These are phyloP conservation scores for Uromys caudimaculatus DNA, from an alignment of 2,797 vertebrate species.

Conservation along the genomic window DNA sequence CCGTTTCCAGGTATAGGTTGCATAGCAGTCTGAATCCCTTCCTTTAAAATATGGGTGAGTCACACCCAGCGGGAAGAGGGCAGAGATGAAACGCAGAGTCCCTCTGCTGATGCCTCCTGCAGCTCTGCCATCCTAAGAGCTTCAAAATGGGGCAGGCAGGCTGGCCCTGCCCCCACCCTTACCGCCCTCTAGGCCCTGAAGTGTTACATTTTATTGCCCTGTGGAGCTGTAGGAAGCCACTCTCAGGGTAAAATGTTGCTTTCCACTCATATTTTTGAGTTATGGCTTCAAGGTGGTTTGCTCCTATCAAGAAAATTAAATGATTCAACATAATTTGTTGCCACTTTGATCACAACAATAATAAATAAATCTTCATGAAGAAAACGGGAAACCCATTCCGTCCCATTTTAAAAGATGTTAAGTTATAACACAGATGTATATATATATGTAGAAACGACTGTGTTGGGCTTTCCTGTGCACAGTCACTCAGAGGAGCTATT, in stretches of 20 bases:
- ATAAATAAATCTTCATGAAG: constrained; percentile 85
- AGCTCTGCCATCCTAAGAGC: not conserved
- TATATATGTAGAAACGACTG: constrained; percentile 69
- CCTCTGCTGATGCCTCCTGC: too few species aligned
- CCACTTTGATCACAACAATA: constrained; percentile 85
- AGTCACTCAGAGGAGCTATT: constrained; percentile 73
- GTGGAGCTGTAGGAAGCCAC: constrained; percentile 73
- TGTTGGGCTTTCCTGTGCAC: constrained; percentile 81
- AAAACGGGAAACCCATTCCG: constrained; percentile 80
- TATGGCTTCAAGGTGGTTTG: constrained; percentile 83
- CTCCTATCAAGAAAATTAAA: constrained; percentile 86
- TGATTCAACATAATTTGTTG: constrained; percentile 84
- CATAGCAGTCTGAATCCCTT: not conserved
- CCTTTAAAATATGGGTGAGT: not conserved
- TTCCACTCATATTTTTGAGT: constrained; percentile 84
- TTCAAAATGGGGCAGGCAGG: not conserved
- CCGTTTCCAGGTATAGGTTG: not conserved
- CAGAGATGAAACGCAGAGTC: not conserved
- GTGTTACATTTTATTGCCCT: constrained; percentile 78
- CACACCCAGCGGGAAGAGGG: not conserved
- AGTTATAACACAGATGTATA: constrained; percentile 79
- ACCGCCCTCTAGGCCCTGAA: constrained; percentile 42
- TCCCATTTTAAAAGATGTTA: constrained; percentile 84
- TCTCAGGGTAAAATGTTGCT: constrained; percentile 78
- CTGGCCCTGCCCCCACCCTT: not conserved